Evolutionary conservation across 2,888 invertebrate species (phyloP).

Genomic region (Brachylomia viminalis): DNA sequence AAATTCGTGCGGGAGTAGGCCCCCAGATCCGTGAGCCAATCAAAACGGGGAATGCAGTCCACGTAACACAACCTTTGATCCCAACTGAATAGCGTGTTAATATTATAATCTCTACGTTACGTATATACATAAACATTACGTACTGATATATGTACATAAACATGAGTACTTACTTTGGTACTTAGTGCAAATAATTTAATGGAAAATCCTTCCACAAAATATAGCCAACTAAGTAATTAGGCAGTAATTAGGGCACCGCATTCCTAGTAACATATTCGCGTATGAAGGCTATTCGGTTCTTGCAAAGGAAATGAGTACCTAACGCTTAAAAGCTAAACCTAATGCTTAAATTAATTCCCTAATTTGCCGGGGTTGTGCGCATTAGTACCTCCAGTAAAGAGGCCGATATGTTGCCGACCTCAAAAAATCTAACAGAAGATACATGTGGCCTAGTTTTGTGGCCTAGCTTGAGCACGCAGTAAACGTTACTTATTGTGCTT

Average conservation of each 20-base stretch:
- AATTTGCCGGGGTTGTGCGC: neutral
- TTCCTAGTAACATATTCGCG: neutral
- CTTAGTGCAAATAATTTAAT: neutral
- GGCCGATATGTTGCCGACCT: too few relatives aligned
- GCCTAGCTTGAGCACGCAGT: too few relatives aligned
- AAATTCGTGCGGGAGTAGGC: too few relatives aligned
- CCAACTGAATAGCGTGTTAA: neutral
- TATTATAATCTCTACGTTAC: neutral
- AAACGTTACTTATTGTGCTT: too few relatives aligned
- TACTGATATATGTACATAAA: neutral
- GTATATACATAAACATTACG: too few relatives aligned
- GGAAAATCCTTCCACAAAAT: neutral
- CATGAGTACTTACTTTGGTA: neutral
- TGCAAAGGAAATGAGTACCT: neutral
- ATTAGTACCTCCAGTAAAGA: neutral
- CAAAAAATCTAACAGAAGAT: neutral
- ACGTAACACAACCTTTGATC: neutral
- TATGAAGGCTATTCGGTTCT: neutral
- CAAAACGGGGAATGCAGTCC: neutral
- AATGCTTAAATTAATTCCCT: neutral
- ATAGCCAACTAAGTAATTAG: neutral
- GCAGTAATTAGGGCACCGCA: too few relatives aligned
- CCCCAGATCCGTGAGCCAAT: neutral
- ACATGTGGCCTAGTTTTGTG: neutral
- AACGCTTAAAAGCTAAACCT: neutral